phyloP scores from a whole-genome alignment of 92 coral and sea anemone species.

The Heliopora coerulea region DNA sequence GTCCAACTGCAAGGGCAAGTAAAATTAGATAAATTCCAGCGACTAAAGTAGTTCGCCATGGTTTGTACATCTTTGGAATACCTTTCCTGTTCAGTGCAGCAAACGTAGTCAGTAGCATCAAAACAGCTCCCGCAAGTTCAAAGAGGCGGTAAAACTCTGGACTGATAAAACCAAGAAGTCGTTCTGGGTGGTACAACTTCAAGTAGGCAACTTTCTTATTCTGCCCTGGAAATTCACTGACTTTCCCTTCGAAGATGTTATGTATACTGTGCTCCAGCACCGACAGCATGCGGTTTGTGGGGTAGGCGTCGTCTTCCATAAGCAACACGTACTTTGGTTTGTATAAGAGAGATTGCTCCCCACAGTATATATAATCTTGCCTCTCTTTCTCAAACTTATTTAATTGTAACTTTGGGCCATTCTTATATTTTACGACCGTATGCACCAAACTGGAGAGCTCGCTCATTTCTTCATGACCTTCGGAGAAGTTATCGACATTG shows the following conservation, averaged over 20 bases:
- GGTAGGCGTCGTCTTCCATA: constrained; percentile 85
- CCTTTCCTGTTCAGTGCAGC: background rate
- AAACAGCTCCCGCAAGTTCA: constrained; percentile 54
- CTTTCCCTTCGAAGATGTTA: constrained; percentile 41
- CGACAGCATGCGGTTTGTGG: constrained; percentile 55
- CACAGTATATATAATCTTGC: constrained; percentile 76
- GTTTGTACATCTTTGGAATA: background rate
- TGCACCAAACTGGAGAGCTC: constrained; percentile 48
- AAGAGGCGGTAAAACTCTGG: constrained; percentile 63
- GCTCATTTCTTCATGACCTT: constrained; percentile 52
- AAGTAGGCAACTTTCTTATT: constrained; percentile 48
- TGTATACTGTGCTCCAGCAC: constrained; percentile 52
- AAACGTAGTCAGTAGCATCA: constrained; percentile 33
- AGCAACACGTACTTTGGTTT: constrained; percentile 62
- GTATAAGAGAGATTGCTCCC: constrained; percentile 51
- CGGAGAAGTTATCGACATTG: constrained; percentile 54
- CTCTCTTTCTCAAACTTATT: constrained; percentile 74
- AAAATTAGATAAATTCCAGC: constrained; percentile 46
- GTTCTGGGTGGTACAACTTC: constrained; percentile 80
- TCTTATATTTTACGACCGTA: constrained; percentile 42
- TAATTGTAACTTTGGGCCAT: background rate
- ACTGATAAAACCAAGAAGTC: constrained; percentile 67
- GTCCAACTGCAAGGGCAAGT: constrained; percentile 58
- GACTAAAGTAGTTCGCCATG: constrained; percentile 12
- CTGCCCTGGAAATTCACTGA: constrained; percentile 13